A percentile compares a stretch with the other conserved stretches of the same genome.
phyloP scores from a whole-genome alignment of 2,888 invertebrate genomes.

The Euproctis similis region DNA sequence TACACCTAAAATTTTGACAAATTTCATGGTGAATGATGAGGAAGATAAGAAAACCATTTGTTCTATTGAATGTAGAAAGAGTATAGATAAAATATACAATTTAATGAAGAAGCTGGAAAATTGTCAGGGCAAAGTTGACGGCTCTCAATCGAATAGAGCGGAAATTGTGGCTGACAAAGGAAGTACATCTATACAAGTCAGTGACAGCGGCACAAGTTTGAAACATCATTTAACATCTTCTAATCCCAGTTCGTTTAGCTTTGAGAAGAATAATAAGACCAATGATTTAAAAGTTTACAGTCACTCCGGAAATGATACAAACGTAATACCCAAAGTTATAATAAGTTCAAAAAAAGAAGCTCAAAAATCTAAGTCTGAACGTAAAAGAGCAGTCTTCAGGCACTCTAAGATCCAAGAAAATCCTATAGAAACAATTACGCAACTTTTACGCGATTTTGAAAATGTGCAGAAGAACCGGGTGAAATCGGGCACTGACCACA shows the following conservation, averaged over 20 bases:
- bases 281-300: constrained; percentile 12
- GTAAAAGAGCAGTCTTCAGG: constrained; percentile 23
- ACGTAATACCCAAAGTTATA: constrained; percentile 48
- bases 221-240: constrained; percentile 45
- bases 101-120: constrained; percentile 47
- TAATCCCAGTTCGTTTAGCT: constrained; percentile 40
- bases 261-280: constrained; percentile 28
- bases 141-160: constrained; percentile 14
- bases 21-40: constrained; percentile 9
- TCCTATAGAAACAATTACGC: constrained; percentile 59
- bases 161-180: constrained; percentile 11
- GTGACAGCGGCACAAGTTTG: constrained; percentile 52
- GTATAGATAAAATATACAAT: constrained; percentile 58
- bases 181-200: constrained; percentile 31
- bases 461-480: constrained; percentile 47
- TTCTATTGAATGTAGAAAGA: constrained; percentile 49
- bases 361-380: constrained; percentile 33
- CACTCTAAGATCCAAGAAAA: constrained; percentile 37
- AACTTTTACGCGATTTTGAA: constrained; percentile 55
- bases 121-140: constrained; percentile 19
- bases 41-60: constrained; percentile 25
- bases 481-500: constrained; percentile 30
- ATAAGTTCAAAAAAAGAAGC: constrained; percentile 41
- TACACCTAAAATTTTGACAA: constrained; percentile 13
- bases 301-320: constrained; percentile 16